phyloP scores from a whole-genome alignment of 2,113 vertebrate species.

The Ammodramus savannarum region DNA sequence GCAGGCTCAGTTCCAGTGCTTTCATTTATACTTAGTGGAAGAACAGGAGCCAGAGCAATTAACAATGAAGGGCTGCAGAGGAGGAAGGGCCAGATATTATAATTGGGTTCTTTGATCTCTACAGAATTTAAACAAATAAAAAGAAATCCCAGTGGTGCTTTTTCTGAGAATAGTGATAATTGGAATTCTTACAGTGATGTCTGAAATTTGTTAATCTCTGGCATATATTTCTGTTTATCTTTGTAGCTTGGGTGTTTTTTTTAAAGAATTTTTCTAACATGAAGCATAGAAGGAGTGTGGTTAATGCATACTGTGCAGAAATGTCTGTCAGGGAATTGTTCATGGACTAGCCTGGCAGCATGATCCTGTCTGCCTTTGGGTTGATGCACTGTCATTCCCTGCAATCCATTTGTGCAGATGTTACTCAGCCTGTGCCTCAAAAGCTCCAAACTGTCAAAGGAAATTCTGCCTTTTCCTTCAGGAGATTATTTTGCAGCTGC shows the following conservation, averaged over 20 bases:
- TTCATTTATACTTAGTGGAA: constrained; percentile 11
- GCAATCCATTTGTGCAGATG: background rate
- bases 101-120: constrained; percentile 37
- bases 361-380: background rate
- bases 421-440: background rate
- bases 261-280: background rate
- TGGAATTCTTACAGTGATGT: background rate
- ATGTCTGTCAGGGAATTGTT: background rate
- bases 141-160: constrained; percentile 19
- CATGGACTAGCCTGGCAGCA: background rate
- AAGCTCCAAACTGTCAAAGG: background rate
- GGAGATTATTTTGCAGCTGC: background rate
- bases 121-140: constrained; percentile 11
- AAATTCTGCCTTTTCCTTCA: background rate
- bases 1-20: constrained; percentile 18
- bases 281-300: background rate
- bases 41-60: constrained; percentile 40
- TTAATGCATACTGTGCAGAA: background rate
- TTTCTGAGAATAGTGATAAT: background rate
- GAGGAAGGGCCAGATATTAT: constrained; percentile 20
- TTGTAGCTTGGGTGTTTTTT: background rate
- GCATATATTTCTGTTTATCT: background rate
- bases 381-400: background rate
- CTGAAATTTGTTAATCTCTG: background rate
- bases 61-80: background rate